Base-by-base conservation (phyloP, 2,797 vertebrate species). In the Macropus fuliginosus region DNA sequence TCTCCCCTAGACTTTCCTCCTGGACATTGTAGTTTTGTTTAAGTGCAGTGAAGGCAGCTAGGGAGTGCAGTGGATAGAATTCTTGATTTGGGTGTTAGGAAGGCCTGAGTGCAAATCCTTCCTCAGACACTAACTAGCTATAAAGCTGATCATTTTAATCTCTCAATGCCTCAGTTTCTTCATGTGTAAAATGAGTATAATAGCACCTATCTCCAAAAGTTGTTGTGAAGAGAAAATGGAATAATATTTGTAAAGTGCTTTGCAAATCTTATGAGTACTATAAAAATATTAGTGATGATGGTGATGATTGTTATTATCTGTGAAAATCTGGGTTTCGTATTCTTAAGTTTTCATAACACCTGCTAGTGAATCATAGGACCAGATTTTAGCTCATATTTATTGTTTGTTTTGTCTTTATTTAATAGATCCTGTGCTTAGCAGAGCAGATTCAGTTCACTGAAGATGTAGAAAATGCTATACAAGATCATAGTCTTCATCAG, bases 361-460 rank as follows among this genome's bases (percentile, higher is more conserved):
- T 95, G 40, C 92, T 52, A 91, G 46, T 91, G 91, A 96, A 92
- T 62, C 95, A 29, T 16, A 54, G 24, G 90, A n/a, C 28, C 90
- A 91, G 16, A 55, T 55, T 91, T 91, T 91, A 6, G 13, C 40
- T 87, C 40, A 27, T 87, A 27, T 46, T 50, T 50, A 50, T 27
- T 87, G 9, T 46, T 87, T 87, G 34, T 92, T 97, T 97, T 87
- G 5, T 98, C 96, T 95, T 91, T 98, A 54, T 97, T 97, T 54
- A 92, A 92, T 97, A 99, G 99, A 99, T 99, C 98, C 98, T 99
- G 90, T 99, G 99, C 96, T 98, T 99, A 97, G 99, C 99, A 87
- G 99, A 99, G 95, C 99, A 99, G 98, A 99, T 99, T 98, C 99
- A 99, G 96, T 99, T 99, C 95, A 99, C 99, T n/a, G 99, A 99